A percentile compares a stretch with the other conserved stretches of the same genome.
Conservation (phyloP, 2,888 invertebrate species). For the Nomada fabriciana region DNA sequence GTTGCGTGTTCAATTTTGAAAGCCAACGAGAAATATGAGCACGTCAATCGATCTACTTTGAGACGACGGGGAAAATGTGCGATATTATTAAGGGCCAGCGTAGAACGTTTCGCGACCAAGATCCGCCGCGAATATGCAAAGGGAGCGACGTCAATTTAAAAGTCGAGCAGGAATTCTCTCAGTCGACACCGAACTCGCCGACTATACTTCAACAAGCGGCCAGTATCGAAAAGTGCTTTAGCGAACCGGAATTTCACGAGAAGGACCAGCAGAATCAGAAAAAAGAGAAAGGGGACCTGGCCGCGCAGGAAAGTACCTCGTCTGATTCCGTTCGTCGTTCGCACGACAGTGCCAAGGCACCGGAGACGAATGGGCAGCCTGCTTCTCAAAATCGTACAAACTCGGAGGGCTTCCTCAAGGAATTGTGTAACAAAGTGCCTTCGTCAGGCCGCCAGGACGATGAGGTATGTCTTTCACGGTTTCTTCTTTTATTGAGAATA, state of each 20-base stretch:
- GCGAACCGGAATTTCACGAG: slow-evolving; percentile 76
- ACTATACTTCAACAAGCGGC: slow-evolving; percentile 71
- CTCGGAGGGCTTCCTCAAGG: slow-evolving; percentile 70
- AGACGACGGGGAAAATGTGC: slow-evolving; percentile 66
- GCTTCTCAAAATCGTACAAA: slow-evolving; percentile 57
- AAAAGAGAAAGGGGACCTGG: slow-evolving; percentile 64
- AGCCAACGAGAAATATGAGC: not conserved
- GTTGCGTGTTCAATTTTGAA: not conserved
- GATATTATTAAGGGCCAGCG: slow-evolving; percentile 78
- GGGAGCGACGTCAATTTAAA: slow-evolving; percentile 71
- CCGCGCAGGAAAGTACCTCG: slow-evolving; percentile 46
- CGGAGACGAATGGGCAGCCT: slow-evolving; percentile 3
- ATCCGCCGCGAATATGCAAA: slow-evolving; percentile 79
- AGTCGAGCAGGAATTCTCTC: slow-evolving; percentile 69
- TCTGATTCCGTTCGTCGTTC: slow-evolving; percentile 69
- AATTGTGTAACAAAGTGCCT: slow-evolving; percentile 75
- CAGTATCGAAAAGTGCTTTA: slow-evolving; percentile 78
- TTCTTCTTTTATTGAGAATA: not conserved
- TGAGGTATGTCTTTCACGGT: slow-evolving; percentile 53
- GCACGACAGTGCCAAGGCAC: slow-evolving; percentile 37
- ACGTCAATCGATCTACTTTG: not conserved
- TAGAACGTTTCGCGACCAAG: slow-evolving; percentile 79
- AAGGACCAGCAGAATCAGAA: slow-evolving; percentile 63
- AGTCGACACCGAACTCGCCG: slow-evolving; percentile 75
- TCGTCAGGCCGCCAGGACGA: slow-evolving; percentile 47